A percentile compares a stretch with the other conserved stretches of the same genome.
phyloP scores from a whole-genome alignment of 2,113 vertebrate species.

The Gyps fulvus region DNA sequence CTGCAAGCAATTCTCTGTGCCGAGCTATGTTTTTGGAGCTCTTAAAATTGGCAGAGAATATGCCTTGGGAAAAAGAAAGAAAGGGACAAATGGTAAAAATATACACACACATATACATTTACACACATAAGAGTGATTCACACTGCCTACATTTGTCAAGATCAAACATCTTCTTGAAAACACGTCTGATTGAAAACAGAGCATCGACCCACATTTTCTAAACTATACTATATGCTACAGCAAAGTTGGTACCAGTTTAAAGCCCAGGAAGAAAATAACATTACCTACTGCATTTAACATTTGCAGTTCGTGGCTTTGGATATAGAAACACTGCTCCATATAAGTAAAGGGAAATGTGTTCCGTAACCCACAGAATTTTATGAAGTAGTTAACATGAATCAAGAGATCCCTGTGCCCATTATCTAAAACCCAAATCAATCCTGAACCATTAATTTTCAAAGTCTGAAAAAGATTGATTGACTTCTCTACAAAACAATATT shows the following conservation, averaged over 20 bases:
- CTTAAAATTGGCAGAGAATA: conserved; percentile 14
- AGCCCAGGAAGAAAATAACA: background rate
- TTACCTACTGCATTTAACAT: background rate
- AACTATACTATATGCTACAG: background rate
- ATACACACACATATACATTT: conserved; percentile 6
- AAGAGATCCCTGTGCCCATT: background rate
- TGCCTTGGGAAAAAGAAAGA: background rate
- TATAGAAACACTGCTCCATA: background rate
- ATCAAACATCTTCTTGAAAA: conserved; percentile 12
- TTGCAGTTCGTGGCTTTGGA: background rate
- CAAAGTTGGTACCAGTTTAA: background rate
- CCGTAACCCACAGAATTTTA: background rate
- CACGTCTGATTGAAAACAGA: conserved; percentile 7
- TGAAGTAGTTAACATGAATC: background rate
- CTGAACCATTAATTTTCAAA: background rate
- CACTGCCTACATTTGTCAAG: conserved; percentile 43
- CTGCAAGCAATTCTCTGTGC: background rate
- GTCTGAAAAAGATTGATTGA: background rate
- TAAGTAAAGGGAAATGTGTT: background rate
- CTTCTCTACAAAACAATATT: background rate
- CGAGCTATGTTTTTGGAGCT: background rate
- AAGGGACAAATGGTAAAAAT: conserved; percentile 47
- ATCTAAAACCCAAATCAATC: background rate
- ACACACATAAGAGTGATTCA: conserved; percentile 45
- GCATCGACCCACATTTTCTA: background rate